phyloP scores from a whole-genome alignment of 2,113 vertebrate species.

The Proterorhinus semilunaris region DNA sequence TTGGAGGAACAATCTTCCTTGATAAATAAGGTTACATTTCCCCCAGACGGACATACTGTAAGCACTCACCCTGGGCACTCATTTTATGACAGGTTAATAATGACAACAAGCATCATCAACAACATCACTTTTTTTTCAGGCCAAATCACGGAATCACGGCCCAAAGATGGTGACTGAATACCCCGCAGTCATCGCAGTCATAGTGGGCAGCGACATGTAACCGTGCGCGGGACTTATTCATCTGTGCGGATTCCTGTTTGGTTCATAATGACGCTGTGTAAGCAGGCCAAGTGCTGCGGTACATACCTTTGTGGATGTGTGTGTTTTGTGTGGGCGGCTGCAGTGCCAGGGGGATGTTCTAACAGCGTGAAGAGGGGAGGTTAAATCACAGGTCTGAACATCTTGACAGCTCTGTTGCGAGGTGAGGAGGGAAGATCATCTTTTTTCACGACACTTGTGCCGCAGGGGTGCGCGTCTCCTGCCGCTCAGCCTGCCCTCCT shows the following conservation, averaged over 20 bases:
- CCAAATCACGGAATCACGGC: too few species aligned
- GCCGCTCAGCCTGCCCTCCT: conserved; percentile 31
- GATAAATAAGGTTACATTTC: too few species aligned
- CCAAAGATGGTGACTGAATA: too few species aligned
- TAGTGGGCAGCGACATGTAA: too few species aligned
- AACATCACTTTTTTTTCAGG: too few species aligned
- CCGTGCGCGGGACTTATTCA: too few species aligned
- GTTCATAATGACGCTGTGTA: conserved; percentile 28
- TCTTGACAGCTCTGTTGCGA: conserved; percentile 65
- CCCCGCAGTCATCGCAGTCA: too few species aligned
- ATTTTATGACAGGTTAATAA: too few species aligned
- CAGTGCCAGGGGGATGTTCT: conserved; percentile 9
- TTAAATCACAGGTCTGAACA: conserved; percentile 62
- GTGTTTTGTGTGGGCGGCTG: conserved; percentile 2
- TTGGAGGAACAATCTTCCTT: too few species aligned
- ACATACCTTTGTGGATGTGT: conserved; percentile 13
- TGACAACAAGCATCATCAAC: too few species aligned
- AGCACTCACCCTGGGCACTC: too few species aligned
- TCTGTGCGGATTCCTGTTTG: conserved; percentile 10
- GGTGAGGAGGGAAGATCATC: conserved; percentile 64
- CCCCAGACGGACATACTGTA: too few species aligned
- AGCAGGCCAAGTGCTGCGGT: conserved; percentile 1
- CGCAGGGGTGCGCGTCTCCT: conserved; percentile 48
- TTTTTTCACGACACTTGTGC: conserved; percentile 53
- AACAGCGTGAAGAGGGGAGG: conserved; percentile 42